A percentile compares a stretch with the other conserved stretches of the same genome.
Conservation (phyloP, 2,888 invertebrate genomes). For the Hypercompe scribonia region DNA sequence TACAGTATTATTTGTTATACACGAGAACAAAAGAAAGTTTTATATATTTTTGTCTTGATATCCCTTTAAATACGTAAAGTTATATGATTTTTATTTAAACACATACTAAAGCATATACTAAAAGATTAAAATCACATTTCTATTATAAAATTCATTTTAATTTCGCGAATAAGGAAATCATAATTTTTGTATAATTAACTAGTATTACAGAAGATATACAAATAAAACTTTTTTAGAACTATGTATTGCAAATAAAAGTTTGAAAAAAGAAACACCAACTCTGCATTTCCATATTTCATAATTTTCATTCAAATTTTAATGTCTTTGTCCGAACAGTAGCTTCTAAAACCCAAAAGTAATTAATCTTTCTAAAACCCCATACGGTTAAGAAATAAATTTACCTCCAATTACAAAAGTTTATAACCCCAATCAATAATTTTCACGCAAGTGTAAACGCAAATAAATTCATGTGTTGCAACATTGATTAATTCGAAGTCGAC, state of each 20-base stretch:
- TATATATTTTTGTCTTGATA: background rate
- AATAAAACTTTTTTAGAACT: background rate
- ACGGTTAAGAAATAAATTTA: constrained; percentile 6
- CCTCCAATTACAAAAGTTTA: constrained; percentile 20
- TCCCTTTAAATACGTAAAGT: background rate
- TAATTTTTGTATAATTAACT: background rate
- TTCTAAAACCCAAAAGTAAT: background rate
- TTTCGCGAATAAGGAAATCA: background rate
- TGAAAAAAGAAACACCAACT: background rate
- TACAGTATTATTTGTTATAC: too few species aligned
- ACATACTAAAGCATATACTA: background rate
- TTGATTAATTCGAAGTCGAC: constrained; percentile 58
- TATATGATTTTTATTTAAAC: background rate
- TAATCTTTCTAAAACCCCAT: background rate
- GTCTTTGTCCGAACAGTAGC: background rate
- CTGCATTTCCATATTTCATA: background rate
- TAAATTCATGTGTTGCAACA: constrained; percentile 50
- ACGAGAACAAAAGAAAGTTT: too few species aligned
- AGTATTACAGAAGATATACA: background rate
- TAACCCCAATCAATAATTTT: constrained; percentile 34
- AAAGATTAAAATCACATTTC: background rate
- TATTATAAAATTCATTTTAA: background rate
- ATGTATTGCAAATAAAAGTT: background rate
- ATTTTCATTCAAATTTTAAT: background rate
- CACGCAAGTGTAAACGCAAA: constrained; percentile 33